Evolutionary conservation across 2,113 vertebrate species (phyloP), one percentile per base, ranked within the genome.

Genomic region (Gavialis gangeticus): DNA sequence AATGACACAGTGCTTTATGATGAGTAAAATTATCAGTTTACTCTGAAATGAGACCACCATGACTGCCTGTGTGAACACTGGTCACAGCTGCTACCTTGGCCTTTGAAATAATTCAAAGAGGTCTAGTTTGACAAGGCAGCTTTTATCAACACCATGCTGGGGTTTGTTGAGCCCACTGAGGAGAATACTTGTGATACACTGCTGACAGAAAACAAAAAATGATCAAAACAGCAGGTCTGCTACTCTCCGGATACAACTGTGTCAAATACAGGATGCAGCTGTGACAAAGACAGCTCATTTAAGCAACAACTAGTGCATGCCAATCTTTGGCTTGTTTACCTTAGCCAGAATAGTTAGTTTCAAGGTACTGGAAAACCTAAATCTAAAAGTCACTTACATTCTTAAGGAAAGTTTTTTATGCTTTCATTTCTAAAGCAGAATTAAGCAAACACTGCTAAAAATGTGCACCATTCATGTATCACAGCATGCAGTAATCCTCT

Each of bases 31-130:
- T 81, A 91, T 91, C 66, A 85, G 55, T 30, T 85, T 83, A 58
- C 30, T 84, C 10, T n/a, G 81, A 90, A 94, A 90, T 84, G 24
- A 79, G 84, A 98, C 97, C 97, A 96, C 98, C 88, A 10, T 62
- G 78, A 27, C 2, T 18, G 88, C 89, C 21, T 9, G 55, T 94
- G 85, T 88, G 96, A 95, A 91, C 82, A 79, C 95, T 24, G 46
- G 66, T 97, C 96, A 89, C 97, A 97, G 97, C 97, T 94, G 94
- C 97, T 82, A 79, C 96, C 97, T 94, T 96, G 93, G 88, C 84
- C 85, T 93, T 97, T 98, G 97, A 98, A 95, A 97, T 97, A 97
- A 97, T 95, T 96, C 95, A 94, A 95, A 97, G 91, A 21, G 22
- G 10, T 85, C 94, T 60, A 92, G 34, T 66, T 91, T 85, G 88